Evolutionary conservation across 1,140 invertebrate genomes (phyloP).

Genomic region (Drosophila triauraria): DNA sequence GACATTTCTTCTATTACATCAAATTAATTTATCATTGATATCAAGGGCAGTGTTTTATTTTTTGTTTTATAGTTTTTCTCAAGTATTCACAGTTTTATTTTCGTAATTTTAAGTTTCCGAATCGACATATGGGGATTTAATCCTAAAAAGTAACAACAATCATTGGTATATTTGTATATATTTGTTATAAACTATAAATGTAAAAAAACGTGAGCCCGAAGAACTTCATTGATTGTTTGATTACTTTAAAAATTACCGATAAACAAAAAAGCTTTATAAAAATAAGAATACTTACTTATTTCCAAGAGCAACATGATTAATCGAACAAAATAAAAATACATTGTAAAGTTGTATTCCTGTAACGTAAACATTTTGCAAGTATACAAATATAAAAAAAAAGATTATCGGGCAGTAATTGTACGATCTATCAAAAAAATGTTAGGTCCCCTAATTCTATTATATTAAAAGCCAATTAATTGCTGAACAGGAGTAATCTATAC

Average conservation of each 20-base stretch:
- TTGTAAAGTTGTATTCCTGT: background rate
- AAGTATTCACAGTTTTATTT: background rate
- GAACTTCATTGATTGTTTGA: background rate
- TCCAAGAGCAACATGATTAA: background rate
- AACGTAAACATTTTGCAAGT: background rate
- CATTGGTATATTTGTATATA: no score
- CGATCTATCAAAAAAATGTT: background rate
- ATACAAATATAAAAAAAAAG: background rate
- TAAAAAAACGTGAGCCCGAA: background rate
- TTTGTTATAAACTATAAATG: background rate
- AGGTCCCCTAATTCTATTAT: constrained; percentile 3
- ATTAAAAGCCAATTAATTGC: constrained; percentile 31
- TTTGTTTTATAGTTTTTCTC: background rate
- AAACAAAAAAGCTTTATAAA: background rate
- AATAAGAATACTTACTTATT: background rate
- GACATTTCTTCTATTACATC: background rate
- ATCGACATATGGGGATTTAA: background rate
- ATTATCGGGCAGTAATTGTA: background rate
- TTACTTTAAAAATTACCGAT: background rate
- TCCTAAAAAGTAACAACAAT: no score
- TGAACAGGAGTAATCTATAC: constrained; percentile 18
- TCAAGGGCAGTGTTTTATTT: background rate
- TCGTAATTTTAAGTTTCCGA: background rate
- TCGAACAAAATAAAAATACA: background rate
- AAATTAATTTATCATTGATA: background rate